Conservation (phyloP, 2,888 invertebrate genomes). For the Eupithecia centaureata region DNA sequence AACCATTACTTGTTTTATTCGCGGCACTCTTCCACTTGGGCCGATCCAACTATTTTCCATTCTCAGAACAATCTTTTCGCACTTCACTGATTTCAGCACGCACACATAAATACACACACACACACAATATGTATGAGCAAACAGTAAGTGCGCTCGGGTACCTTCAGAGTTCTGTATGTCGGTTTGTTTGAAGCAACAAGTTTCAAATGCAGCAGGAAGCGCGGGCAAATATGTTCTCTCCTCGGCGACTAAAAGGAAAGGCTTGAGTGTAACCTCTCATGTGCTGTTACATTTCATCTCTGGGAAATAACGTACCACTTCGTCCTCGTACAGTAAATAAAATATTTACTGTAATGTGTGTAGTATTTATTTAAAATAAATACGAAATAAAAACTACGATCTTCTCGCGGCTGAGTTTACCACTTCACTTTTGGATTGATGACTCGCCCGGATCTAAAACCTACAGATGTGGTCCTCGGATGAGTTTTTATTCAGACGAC, state of each 20-base stretch:
- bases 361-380: too few relatives aligned
- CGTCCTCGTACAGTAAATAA: too few relatives aligned
- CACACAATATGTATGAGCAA: too few relatives aligned
- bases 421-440: too few relatives aligned
- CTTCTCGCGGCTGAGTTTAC: too few relatives aligned
- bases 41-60: slow-evolving; percentile 21
- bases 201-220: background rate
- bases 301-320: too few relatives aligned
- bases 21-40: background rate
- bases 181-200: background rate
- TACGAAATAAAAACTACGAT: too few relatives aligned
- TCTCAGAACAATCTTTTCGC: slow-evolving; percentile 45
- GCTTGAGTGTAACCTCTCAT: background rate
- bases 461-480: too few relatives aligned
- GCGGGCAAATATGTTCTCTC: background rate
- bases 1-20: background rate
- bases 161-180: background rate
- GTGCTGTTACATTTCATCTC: too few relatives aligned
- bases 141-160: background rate
- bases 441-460: too few relatives aligned
- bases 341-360: too few relatives aligned
- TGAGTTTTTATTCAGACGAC: too few relatives aligned
- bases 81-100: slow-evolving; percentile 9
- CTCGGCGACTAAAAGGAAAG: background rate
- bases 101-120: slow-evolving; percentile 19